These are phyloP conservation scores for Aplysia californica DNA, from an alignment of 1,140 invertebrate genomes.

Conservation along the genomic window DNA sequence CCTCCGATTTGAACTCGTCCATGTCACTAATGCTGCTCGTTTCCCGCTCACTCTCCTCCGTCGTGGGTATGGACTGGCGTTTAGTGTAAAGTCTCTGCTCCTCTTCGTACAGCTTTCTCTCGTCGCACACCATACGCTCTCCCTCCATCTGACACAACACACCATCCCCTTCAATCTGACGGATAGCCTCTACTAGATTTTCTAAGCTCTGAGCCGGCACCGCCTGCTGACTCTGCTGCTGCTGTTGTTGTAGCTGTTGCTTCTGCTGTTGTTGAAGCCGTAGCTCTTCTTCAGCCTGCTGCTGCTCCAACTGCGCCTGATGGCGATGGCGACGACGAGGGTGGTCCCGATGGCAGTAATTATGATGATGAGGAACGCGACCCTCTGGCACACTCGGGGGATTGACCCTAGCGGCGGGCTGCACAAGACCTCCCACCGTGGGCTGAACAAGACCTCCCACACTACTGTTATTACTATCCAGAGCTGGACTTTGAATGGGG, in stretches of 20 bases:
- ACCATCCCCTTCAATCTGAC: constrained; percentile 96
- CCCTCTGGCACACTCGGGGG: too few relatives aligned
- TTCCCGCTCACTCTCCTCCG: constrained; percentile 55
- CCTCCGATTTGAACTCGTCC: constrained; percentile 50
- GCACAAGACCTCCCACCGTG: too few relatives aligned
- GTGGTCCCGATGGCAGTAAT: constrained; percentile 20
- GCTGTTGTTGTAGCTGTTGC: not conserved
- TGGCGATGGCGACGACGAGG: constrained; percentile 19
- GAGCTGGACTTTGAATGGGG: too few relatives aligned
- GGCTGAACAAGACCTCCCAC: too few relatives aligned
- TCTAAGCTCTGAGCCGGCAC: constrained; percentile 93
- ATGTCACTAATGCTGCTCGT: constrained; percentile 45
- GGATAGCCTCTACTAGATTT: constrained; percentile 97
- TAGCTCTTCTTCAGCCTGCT: not conserved
- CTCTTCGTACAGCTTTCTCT: not conserved
- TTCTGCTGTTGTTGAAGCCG: not conserved
- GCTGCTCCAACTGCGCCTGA: constrained; percentile 17
- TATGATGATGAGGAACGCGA: not conserved
- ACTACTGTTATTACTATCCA: too few relatives aligned
- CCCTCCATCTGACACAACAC: too few relatives aligned
- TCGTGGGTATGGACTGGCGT: constrained; percentile 31
- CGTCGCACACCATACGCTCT: constrained; percentile 31
- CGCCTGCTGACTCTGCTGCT: constrained; percentile 61
- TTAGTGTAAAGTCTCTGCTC: constrained; percentile 10
- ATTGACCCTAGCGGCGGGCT: too few relatives aligned